Percentiles rank a stretch among this genome's conserved stretches.
Conservation (phyloP, 2,888 invertebrate genomes). For the Tetrapedia diversipes region DNA sequence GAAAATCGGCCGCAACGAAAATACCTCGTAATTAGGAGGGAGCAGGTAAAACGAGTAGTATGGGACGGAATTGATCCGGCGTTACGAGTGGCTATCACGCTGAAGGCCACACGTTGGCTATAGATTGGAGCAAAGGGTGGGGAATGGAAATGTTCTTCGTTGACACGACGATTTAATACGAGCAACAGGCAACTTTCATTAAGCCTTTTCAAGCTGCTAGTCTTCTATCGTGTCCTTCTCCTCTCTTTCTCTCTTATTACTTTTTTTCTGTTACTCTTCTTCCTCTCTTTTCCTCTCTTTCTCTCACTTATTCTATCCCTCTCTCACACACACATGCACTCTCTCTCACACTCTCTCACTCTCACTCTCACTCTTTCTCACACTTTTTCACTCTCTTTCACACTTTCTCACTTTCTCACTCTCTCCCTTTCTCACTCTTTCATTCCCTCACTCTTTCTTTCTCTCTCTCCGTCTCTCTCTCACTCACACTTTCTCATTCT, state of each 20-base stretch:
- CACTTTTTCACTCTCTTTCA: not conserved
- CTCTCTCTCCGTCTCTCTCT: not conserved
- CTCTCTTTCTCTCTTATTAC: slow-evolving; percentile 7
- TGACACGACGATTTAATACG: slow-evolving; percentile 71
- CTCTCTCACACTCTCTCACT: not conserved
- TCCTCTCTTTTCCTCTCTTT: no score
- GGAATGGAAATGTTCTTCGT: slow-evolving; percentile 65
- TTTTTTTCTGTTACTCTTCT: slow-evolving; percentile 7
- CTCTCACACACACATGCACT: not conserved
- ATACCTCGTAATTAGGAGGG: slow-evolving; percentile 45
- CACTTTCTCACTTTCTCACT: no score
- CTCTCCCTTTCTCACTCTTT: no score
- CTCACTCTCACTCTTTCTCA: not conserved
- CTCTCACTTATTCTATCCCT: no score
- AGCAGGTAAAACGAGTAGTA: slow-evolving; percentile 47
- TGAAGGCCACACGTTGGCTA: slow-evolving; percentile 46
- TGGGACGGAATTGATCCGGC: slow-evolving; percentile 54
- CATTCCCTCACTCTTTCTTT: not conserved
- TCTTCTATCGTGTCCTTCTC: slow-evolving; percentile 20
- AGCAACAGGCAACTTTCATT: slow-evolving; percentile 78
- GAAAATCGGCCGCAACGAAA: slow-evolving; percentile 36
- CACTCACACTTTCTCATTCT: not conserved
- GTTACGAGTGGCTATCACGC: slow-evolving; percentile 46
- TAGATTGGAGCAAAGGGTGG: slow-evolving; percentile 33
- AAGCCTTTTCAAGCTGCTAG: slow-evolving; percentile 72